Evolutionary conservation across 2,888 invertebrate species (phyloP), one percentile per base, ranked within the genome.

Genomic region (Ennomos quercinarius): DNA sequence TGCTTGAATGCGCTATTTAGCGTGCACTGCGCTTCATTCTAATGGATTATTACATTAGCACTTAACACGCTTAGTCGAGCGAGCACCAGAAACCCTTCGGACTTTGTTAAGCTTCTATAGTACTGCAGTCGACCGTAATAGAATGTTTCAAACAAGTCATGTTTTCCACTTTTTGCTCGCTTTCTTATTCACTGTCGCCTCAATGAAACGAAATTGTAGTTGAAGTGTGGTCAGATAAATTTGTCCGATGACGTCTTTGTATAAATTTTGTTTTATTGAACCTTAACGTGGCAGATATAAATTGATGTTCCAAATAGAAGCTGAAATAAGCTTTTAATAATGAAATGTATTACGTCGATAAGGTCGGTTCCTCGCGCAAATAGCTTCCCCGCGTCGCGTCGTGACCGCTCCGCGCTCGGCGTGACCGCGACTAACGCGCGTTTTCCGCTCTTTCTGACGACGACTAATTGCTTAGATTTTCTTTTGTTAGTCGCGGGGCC

Each of bases 401-500:
- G 87, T 86, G 88, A 76, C 77, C 71, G 83, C 80, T 74, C 69
- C 81, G 81, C 77, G 76, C 71, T 73, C 76, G 80, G 62, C 82
- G 87, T 91, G 91, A 91, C 91, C 91, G 91, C 82, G 77, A 79
- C 91, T 85, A 92, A 92, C 85, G 80, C 90, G 87, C 80, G 91
- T 92, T 91, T 92, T 91, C 91, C 91, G 91, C 91, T 91, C 91
- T 92, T 92, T 89, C 91, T 86, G 89, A 86, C 90, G 91, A 86
- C 91, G 91, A 91, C 91, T 92, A 92, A 92, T 92, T 92, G 91
- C 91, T 91, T 89, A 90, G 90, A 91, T 91, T 91, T 92, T 88
- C 91, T 91, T 91, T 91, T 90, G 91, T 91, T 91, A 88, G 91
- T 91, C 89, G 87, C 89, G 91, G 88, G 85, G 88, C 87, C 84